Base-by-base conservation (phyloP, 2,888 invertebrate species). In the Drosophila acutilabella region DNA sequence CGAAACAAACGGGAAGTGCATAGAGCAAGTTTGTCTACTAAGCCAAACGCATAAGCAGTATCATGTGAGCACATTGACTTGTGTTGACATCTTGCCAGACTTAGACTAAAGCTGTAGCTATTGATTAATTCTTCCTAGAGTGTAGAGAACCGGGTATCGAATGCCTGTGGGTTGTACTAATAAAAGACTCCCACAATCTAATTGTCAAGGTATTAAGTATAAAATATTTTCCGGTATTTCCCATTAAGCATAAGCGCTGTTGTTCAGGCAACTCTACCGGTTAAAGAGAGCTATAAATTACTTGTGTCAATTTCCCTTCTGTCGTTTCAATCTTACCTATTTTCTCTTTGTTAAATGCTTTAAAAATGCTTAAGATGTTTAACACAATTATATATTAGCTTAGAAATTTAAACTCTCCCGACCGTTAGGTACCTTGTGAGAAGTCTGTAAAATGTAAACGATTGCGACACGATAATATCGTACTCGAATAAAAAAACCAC, bases 41-140 rank as follows among this genome's bases (percentile, higher is more conserved):
- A 18, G 26, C 7, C 64, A 51, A 45, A 51, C 20, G 47, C 20
- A 48, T 38, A 52, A 56, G 50, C 45, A 48, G 36, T 38, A 64
- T 48, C 64, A 61, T 42, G 54, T 61, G 50, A 64, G 57, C 64
- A 70, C 74, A 66, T 60, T 23, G 23, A 0, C 23, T 6, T 23
- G 5, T 23, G 23, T 23, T 23, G 5, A 50, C 23, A 40, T n/a
- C 51, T 14, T 60, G 38, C 44, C 50, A 30, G 30, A 2, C 30
- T 30, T 8, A 68, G 23, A 54, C 20, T 23, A 14, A 13, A 50
- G 23, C 7, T 26, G 26, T 26, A 13, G 30, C 40, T 36, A 51
- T 51, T 41, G 42, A 40, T 8, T n/a, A 20, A 23, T 18, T 45
- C 42, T 4, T 18, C 16, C 18, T 11, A 16, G 36, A 16, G 20